Conservation (phyloP, 2,888 invertebrate species). For the Metellina segmentata region DNA sequence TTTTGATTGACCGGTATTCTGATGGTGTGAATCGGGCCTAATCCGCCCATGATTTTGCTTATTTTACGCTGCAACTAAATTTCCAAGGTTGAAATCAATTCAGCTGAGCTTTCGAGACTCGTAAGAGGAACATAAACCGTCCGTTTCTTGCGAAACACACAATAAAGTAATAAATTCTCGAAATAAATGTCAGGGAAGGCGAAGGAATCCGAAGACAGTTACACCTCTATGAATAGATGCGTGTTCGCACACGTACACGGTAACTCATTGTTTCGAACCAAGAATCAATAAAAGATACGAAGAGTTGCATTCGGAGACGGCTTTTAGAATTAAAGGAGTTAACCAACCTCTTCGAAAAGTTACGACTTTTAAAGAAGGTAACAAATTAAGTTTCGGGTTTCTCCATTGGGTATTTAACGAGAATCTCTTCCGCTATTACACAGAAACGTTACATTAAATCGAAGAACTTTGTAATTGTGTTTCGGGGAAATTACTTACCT, state of each 20-base stretch:
- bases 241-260: neutral
- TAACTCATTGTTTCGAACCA: neutral
- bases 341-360: neutral
- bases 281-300: neutral
- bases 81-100: neutral
- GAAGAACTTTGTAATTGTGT: neutral
- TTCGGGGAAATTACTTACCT: neutral
- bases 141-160: neutral
- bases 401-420: neutral
- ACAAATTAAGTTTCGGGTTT: neutral
- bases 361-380: constrained; percentile 1
- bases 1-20: no score
- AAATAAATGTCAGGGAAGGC: neutral
- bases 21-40: no score
- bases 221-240: neutral
- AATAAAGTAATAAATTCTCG: neutral
- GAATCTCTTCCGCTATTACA: neutral
- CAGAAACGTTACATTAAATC: neutral
- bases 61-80: neutral
- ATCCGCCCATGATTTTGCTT: no score
- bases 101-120: neutral
- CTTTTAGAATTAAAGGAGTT: neutral
- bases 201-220: neutral
- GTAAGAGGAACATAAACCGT: neutral
- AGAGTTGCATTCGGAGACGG: neutral